Evolutionary conservation across 2,888 invertebrate genomes (phyloP).

Genomic region (Synergus gifuensis): DNA sequence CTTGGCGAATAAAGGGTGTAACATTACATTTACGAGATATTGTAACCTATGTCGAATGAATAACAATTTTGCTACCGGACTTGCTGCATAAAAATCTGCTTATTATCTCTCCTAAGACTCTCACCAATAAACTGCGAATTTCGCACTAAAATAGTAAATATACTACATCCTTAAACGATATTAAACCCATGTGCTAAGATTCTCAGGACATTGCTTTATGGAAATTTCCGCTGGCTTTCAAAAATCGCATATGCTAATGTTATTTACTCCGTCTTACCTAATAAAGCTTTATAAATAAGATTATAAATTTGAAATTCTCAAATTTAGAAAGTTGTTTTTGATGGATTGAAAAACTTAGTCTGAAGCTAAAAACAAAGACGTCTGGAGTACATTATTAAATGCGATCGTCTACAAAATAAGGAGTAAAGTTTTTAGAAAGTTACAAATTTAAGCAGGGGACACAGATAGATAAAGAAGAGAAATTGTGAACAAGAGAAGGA

Average conservation of each 20-base stretch:
- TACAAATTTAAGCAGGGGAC: not conserved
- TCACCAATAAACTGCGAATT: too few species aligned
- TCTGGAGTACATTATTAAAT: not conserved
- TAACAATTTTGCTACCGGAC: not conserved
- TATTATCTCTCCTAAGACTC: too few species aligned
- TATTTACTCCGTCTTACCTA: too few species aligned
- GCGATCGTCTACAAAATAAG: not conserved
- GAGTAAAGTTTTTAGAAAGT: slow-evolving; percentile 14
- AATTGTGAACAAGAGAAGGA: slow-evolving; percentile 18
- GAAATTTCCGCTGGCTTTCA: too few species aligned
- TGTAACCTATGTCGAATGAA: slow-evolving; percentile 14
- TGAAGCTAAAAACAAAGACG: not conserved
- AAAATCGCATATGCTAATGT: too few species aligned
- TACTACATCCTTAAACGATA: too few species aligned
- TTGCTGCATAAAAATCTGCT: not conserved
- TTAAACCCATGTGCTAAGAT: too few species aligned
- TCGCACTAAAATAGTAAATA: too few species aligned
- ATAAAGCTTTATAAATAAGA: too few species aligned
- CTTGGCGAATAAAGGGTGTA: not conserved
- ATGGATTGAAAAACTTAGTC: not conserved
- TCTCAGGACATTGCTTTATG: too few species aligned
- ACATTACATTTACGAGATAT: slow-evolving; percentile 31
- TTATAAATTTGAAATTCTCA: not conserved
- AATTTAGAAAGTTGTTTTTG: not conserved
- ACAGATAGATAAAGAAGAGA: slow-evolving; percentile 16